Base-by-base conservation (phyloP, 2,888 invertebrate genomes). In the Archips crataeganus region DNA sequence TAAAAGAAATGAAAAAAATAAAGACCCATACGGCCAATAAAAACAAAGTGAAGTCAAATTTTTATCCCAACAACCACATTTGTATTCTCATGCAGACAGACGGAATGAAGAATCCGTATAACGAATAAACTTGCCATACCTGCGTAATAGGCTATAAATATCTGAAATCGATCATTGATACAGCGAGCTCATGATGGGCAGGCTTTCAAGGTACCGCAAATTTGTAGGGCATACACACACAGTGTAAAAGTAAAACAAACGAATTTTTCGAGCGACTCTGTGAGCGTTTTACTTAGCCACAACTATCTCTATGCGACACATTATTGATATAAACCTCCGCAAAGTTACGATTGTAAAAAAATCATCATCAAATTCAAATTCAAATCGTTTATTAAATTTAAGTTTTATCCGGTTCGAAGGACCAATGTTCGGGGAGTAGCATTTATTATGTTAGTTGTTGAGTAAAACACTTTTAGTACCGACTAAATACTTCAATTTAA, bases 121-220 rank as follows among this genome's bases (percentile, higher is more conserved):
- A 45, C 42, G 64, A 72, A 54, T 57, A 61, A 59, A 49, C 39
- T 67, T 62, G 51, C 63, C 64, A 47, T 67, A 64, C 64, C 69
- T 57, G 39, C 49, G 63, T 65, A 69, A 39, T 60, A 60, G 62
- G 47, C 66, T 61, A 73, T 75, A 72, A 70, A 73, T 73, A 66
- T 72, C 67, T 45, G 60, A 49, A 75, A 75, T 69, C 73, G 57
- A 75, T 70, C 69, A 70, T 75, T 73, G 70, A 70, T 70, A 65
- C 64, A 66, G 69, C 49, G 39, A 71, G 45, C 42, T 61, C 61
- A 60, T 60, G 70, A 70, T 72, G 57, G 65, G 65, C 51, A 62
- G 62, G 57, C 34, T 57, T 67, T 64, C 34, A 70, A 68, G 68
- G 39, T 63, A 73, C 73, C 63, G 63, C 39, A n/a, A 49, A 62